Percentiles rank a stretch among this genome's conserved stretches.
Conservation (phyloP, 2,797 vertebrate genomes). For the Halcyon smyrnensis region DNA sequence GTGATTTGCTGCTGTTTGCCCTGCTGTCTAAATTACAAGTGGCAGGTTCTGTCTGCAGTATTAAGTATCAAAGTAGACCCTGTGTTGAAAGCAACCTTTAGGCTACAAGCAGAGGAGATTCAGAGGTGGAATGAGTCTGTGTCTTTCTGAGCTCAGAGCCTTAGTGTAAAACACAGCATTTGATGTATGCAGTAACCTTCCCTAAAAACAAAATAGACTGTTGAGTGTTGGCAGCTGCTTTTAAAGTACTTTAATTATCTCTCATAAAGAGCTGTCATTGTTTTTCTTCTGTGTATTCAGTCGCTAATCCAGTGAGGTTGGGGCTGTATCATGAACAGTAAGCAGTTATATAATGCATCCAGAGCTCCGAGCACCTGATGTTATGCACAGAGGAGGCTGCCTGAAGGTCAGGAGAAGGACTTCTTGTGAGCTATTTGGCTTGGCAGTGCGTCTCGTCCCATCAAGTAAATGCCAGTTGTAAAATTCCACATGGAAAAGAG, state of each 20-base stretch:
- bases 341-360: background rate
- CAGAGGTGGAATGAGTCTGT: background rate
- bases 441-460: background rate
- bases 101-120: background rate
- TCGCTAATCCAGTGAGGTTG: background rate
- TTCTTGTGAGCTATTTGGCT: background rate
- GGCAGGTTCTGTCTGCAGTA: slow-evolving; percentile 33
- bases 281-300: background rate
- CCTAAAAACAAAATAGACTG: background rate
- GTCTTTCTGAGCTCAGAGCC: background rate
- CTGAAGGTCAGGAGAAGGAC: slow-evolving; percentile 49
- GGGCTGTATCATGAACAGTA: background rate
- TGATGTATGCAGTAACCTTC: background rate
- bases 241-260: slow-evolving; percentile 17
- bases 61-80: slow-evolving; percentile 1
- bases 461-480: background rate
- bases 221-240: background rate
- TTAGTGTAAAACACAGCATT: background rate
- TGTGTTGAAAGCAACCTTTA: background rate
- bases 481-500: background rate
- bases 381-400: background rate
- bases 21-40: slow-evolving; percentile 34
- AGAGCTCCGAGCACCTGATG: background rate
- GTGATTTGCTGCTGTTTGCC: slow-evolving; percentile 1
- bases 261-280: background rate